Percentiles rank a stretch among this genome's conserved stretches.
Evolutionary conservation across 2,113 vertebrate genomes (phyloP).

Genomic region (Sitta europaea): DNA sequence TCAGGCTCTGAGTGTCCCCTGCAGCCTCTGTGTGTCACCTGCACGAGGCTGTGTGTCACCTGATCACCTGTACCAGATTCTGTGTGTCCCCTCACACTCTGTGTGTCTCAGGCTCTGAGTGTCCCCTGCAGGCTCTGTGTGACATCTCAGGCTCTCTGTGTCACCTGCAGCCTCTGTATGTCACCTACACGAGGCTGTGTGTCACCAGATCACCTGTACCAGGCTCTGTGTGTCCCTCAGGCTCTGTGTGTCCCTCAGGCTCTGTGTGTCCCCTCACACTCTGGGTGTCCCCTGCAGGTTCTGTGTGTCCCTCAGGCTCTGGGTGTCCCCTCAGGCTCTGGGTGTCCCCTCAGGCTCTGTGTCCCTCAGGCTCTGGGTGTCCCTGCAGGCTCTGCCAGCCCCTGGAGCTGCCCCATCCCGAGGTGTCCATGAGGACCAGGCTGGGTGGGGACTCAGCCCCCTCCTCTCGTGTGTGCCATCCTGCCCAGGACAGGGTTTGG

Average conservation of each 20-base stretch:
- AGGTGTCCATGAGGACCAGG: background rate
- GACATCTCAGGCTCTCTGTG: background rate
- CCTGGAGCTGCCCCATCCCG: accelerated
- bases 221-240: background rate
- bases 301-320: background rate
- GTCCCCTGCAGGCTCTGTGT: background rate
- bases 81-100: too few relatives aligned
- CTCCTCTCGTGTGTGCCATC: accelerated
- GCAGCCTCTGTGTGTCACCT: background rate
- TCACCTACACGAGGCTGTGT: background rate
- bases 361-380: background rate
- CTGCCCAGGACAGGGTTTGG: background rate
- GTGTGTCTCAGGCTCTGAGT: background rate
- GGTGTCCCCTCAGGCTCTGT: background rate
- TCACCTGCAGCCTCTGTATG: background rate
- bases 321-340: background rate
- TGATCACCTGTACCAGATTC: too few relatives aligned
- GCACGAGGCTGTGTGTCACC: background rate
- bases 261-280: too few relatives aligned
- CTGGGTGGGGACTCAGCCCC: background rate
- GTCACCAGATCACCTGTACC: background rate
- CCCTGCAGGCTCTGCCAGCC: background rate
- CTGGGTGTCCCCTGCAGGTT: background rate
- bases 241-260: background rate
- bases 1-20: background rate